Evolutionary conservation across 1,140 invertebrate species (phyloP), one percentile per base, ranked within the genome.

Genomic region (Scaptomyza pallida): DNA sequence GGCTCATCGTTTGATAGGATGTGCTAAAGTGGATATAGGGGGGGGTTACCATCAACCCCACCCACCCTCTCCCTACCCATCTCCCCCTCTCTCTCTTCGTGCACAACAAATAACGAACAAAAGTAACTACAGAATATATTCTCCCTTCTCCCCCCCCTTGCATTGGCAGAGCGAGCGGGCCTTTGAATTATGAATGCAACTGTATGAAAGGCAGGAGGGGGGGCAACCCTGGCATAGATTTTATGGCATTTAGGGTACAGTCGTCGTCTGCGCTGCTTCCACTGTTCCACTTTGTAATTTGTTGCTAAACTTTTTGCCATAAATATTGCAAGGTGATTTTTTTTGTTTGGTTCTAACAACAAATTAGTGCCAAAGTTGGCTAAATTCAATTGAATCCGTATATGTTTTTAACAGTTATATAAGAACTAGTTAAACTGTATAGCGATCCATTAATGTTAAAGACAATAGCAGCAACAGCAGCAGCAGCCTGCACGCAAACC

Each of bases 321-420:
- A 75, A 79, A 83, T 65, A 78, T 85, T 79, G 72, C 44, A 62
- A n/a, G 41, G 63, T 71, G 68, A 62, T 61, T 55, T n/a, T n/a
- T n/a, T n/a, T n/a, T n/a, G n/a, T n/a, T n/a, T n/a, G n/a, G n/a
- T 9, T 17, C 43, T 52, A 57, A 75, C 40, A 57, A 63, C 54
- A 61, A 55, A 70, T 67, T 65, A 68, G 37, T 35, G 72, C 33
- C 2, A 59, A 72, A 73, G 30, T 71, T 56, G 37, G 30, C 51
- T 33, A 23, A 35, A 45, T 54, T 41, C 52, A 57, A 57, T 56
- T 62, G 33, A 17, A 56, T 2, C 13, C 9, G 17, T 41, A 50
- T 57, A 23, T 30, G 9, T 4, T 26, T 5, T 26, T 1, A 26
- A 26, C 23, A 5, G 6, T 12, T 35, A 35, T 3, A 35, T 12